A percentile compares a stretch with the other conserved stretches of the same genome.
phyloP scores from a whole-genome alignment of 2,797 vertebrate genomes.

The Champsocephalus gunnari region DNA sequence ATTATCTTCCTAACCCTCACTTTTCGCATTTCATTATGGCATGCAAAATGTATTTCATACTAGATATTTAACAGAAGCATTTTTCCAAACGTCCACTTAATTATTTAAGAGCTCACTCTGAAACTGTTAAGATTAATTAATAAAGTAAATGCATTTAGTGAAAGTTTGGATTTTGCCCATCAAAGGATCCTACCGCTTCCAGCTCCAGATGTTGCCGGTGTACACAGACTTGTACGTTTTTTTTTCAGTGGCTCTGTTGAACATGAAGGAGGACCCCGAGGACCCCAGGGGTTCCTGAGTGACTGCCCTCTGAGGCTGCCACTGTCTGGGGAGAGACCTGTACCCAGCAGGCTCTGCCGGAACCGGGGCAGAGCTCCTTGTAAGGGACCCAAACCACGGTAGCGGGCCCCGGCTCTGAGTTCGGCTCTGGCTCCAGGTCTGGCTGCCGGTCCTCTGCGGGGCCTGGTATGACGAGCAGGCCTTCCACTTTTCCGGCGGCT shows the following conservation, averaged over 20 bases:
- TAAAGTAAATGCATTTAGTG: conserved; percentile 11
- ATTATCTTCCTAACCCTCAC: no score
- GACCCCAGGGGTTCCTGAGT: conserved; percentile 78
- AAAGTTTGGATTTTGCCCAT: conserved; percentile 15
- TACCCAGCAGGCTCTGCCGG: conserved; percentile 71
- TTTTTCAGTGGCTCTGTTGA: conserved; percentile 67
- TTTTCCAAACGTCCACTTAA: conserved; percentile 6
- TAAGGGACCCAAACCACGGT: conserved; percentile 65
- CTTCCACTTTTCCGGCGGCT: conserved; percentile 88
- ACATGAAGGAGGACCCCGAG: conserved; percentile 81
- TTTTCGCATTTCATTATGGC: conserved; percentile 33
- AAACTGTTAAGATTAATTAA: neutral
- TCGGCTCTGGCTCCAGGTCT: conserved; percentile 64
- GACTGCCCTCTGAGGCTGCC: conserved; percentile 82
- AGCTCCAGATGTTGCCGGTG: conserved; percentile 86
- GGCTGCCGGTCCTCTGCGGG: conserved; percentile 59
- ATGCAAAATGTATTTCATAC: conserved; percentile 34
- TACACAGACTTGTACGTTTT: conserved; percentile 85
- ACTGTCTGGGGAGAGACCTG: conserved; percentile 82
- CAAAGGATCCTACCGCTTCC: conserved; percentile 65
- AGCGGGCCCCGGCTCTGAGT: conserved; percentile 48
- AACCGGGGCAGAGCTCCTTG: conserved; percentile 71
- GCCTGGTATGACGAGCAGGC: conserved; percentile 80
- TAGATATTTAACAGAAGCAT: conserved; percentile 9
- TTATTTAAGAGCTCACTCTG: neutral